Base-by-base conservation (phyloP, 2,888 invertebrate genomes). In the Ophion ventricosus region DNA sequence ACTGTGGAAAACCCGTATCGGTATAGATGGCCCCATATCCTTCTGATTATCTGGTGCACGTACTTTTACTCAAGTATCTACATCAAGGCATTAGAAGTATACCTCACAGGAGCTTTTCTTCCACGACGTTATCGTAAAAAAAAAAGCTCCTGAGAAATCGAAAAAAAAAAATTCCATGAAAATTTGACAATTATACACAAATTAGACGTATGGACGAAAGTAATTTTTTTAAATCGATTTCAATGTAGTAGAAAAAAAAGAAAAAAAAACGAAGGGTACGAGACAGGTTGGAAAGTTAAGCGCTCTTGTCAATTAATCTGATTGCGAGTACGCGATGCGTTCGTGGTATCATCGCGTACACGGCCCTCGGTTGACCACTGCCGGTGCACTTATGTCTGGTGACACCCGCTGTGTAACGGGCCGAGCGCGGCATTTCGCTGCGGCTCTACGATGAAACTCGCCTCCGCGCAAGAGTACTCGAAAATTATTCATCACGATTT, bases 401-500 rank as follows among this genome's bases (percentile, higher is more conserved):
- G 78, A 82, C 78, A 79, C 78, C 82, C 82, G 82, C 78, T 82
- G 78, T 54, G 82, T 69, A 69, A 70, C 73, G 67, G 23, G 80
- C 82, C 20, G 40, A 56, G 26, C 23, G 26, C 49, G 17, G 49
- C 17, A 11, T 49, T 17, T 49, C 49, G 17, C 49, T 3, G 49
- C 49, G 49, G 17, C 77, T 29, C 10, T 26, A 20, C 35, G 66
- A 75, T 14, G 35, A 35, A 57, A 26, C 72, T 57, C 72, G 20
- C 49, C 49, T 64, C 56, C 78, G 69, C 75, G 40, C 75, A 75
- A 82, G 14, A 75, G 66, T 79, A 82, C 69, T 70, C 63, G 49
- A 61, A 70, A 74, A 75, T 70, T 84, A 81, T 79, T 84, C 84
- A 79, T 84, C 84, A 67, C 75, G n/a, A 64, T 73, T 20, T 29